phyloP scores from a whole-genome alignment of 2,113 vertebrate species.

The Psammodynastes pulverulentus region DNA sequence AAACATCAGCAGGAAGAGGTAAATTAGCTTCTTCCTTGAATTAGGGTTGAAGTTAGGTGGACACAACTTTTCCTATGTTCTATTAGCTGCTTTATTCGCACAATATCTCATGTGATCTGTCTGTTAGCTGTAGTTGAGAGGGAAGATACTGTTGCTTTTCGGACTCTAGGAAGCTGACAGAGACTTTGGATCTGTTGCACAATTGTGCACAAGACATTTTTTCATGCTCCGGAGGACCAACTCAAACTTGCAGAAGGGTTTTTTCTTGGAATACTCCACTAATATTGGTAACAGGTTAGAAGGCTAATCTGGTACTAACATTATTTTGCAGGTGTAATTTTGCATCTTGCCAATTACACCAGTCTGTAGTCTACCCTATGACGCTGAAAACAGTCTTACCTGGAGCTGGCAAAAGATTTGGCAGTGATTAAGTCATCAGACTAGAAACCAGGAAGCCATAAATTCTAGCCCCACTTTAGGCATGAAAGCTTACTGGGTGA shows the following conservation, averaged over 20 bases:
- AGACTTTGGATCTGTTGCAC: slow-evolving; percentile 27
- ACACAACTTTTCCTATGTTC: not conserved
- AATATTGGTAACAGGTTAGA: not conserved
- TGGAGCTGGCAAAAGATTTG: not conserved
- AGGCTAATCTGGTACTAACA: not conserved
- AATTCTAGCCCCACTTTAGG: not conserved
- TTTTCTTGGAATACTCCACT: not conserved
- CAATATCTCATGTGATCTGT: not conserved
- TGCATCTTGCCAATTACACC: not conserved
- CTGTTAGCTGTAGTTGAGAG: not conserved
- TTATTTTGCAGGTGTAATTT: not conserved
- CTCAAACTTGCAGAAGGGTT: slow-evolving; percentile 10
- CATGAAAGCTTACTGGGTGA: not conserved
- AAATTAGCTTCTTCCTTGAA: not conserved
- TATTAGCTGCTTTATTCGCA: no score
- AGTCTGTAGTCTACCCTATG: not conserved
- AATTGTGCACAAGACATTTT: slow-evolving; percentile 36
- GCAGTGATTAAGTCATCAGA: not conserved
- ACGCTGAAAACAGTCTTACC: not conserved
- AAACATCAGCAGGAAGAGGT: not conserved
- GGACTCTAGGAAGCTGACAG: not conserved
- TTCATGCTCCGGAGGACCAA: slow-evolving; percentile 13
- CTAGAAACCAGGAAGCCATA: not conserved
- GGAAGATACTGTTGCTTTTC: not conserved
- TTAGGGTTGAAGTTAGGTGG: not conserved